These are phyloP conservation scores for Distichodus sexfasciatus DNA, from an alignment of 2,797 vertebrate species.

Conservation along the genomic window DNA sequence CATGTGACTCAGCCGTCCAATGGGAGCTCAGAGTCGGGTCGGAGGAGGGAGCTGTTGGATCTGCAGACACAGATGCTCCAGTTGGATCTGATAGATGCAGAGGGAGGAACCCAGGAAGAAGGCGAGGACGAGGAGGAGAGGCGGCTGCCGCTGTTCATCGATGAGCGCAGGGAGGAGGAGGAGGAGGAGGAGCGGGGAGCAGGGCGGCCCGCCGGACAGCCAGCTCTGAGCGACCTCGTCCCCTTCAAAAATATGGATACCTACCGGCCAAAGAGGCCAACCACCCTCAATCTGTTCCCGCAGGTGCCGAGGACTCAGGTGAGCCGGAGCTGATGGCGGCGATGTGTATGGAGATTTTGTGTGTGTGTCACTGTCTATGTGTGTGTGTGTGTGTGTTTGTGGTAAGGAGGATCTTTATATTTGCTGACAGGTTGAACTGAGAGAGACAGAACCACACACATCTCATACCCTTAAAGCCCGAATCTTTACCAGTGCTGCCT, in stretches of 20 bases:
- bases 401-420: not conserved
- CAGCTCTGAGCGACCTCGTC: conserved; percentile 50
- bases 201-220: conserved; percentile 55
- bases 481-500: not conserved
- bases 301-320: conserved; percentile 96
- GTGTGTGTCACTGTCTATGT: not conserved
- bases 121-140: conserved; percentile 62
- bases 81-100: conserved; percentile 87
- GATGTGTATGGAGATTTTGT: not conserved
- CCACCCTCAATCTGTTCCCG: conserved; percentile 94
- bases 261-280: conserved; percentile 92
- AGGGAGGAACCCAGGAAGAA: conserved; percentile 62
- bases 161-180: conserved; percentile 45
- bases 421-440: not conserved
- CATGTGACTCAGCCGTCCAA: conserved; percentile 76
- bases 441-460: not conserved
- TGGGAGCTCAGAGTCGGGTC: conserved; percentile 62
- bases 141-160: conserved; percentile 58
- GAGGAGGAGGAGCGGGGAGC: conserved; percentile 47
- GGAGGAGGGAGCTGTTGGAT: conserved; percentile 67
- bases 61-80: conserved; percentile 87
- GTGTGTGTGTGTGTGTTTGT: conserved; percentile 2
- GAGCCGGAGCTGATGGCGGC: conserved; percentile 33
- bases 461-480: not conserved
- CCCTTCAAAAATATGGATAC: conserved; percentile 82